Percentiles rank a stretch among this genome's conserved stretches.
phyloP scores from a whole-genome alignment of 2,888 invertebrate species.

The Euclidia mi region DNA sequence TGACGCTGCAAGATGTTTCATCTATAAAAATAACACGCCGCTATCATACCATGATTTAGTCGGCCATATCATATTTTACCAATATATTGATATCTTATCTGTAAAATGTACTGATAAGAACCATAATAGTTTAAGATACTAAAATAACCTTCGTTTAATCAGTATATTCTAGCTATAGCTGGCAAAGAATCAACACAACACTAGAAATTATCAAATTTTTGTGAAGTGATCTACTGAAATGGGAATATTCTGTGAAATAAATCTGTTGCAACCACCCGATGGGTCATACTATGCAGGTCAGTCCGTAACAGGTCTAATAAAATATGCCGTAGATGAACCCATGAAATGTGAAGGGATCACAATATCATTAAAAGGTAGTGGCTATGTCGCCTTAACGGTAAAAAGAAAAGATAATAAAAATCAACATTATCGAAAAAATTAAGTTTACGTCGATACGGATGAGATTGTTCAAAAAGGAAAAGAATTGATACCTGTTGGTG shows the following conservation, averaged over 20 bases:
- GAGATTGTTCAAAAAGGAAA: conserved; percentile 5
- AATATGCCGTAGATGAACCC: conserved; percentile 55
- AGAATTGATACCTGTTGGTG: conserved; percentile 24
- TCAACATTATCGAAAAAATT: conserved; percentile 15
- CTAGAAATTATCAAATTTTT: too few relatives aligned
- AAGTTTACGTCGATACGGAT: conserved; percentile 42
- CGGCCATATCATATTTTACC: too few relatives aligned
- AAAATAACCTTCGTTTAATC: too few relatives aligned
- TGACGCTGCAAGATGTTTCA: too few relatives aligned
- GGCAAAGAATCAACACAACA: too few relatives aligned
- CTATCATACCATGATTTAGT: too few relatives aligned
- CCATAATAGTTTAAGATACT: too few relatives aligned
- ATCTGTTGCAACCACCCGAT: conserved; percentile 46
- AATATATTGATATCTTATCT: too few relatives aligned
- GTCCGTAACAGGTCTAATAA: conserved; percentile 52
- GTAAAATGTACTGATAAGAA: too few relatives aligned
- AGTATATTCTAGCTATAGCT: too few relatives aligned
- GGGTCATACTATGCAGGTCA: conserved; percentile 51
- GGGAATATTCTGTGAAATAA: conserved; percentile 61
- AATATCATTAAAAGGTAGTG: conserved; percentile 55
- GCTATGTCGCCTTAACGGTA: conserved; percentile 30
- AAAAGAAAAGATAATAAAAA: conserved; percentile 15
- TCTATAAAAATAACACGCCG: too few relatives aligned
- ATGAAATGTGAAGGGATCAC: conserved; percentile 48
- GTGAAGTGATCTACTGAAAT: conserved; percentile 37